These are phyloP conservation scores for Chrysotoxum bicinctum DNA, from an alignment of 2,888 invertebrate genomes.

Conservation along the genomic window DNA sequence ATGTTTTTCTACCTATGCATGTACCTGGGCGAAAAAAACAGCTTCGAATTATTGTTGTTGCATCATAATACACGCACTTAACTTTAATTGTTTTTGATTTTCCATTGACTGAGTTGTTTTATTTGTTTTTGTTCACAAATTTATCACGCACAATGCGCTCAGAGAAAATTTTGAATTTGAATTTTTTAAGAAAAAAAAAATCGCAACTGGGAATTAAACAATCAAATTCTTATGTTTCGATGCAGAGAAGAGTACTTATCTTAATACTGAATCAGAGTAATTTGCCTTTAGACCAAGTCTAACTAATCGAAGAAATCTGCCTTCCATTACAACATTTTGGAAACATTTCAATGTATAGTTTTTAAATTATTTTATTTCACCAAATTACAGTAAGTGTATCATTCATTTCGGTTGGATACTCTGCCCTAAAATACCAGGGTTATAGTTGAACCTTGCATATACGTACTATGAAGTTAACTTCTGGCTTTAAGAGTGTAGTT, in stretches of 20 bases:
- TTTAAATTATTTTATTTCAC: no score
- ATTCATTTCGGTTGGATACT: no score
- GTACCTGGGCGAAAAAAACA: constrained; percentile 18
- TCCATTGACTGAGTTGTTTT: neutral
- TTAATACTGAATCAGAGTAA: neutral
- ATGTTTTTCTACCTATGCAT: neutral
- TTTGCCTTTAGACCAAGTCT: no score
- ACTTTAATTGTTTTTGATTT: constrained; percentile 15
- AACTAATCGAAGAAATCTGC: no score
- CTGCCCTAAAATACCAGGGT: no score
- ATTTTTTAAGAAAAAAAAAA: neutral
- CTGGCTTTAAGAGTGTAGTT: no score
- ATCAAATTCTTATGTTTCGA: neutral
- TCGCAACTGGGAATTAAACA: neutral
- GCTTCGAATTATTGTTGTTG: constrained; percentile 19
- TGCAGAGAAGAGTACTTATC: neutral
- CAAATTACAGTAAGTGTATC: no score
- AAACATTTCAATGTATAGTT: no score
- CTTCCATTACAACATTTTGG: no score
- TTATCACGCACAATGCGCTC: neutral
- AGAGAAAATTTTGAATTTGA: neutral
- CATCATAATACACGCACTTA: constrained; percentile 27
- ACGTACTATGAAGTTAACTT: no score
- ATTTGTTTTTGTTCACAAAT: neutral
- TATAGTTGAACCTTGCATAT: no score